A percentile compares a stretch with the other conserved stretches of the same genome.
Evolutionary conservation across 2,113 vertebrate species (phyloP).

Genomic region (Tyrannus savana): DNA sequence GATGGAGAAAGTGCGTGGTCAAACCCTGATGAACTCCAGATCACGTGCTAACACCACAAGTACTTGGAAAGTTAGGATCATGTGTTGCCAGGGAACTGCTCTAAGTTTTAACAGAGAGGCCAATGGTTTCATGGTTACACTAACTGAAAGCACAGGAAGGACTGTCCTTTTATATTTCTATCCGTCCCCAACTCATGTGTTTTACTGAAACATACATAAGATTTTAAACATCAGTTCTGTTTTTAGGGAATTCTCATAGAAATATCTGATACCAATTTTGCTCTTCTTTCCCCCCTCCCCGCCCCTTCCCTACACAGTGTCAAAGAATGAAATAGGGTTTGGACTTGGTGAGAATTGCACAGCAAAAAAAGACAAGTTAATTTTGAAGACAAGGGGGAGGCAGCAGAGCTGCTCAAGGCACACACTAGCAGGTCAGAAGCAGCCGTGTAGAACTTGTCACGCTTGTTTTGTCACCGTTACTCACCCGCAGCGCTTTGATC

Average conservation of each 20-base stretch:
- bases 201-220: fast-evolving
- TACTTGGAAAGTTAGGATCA: neutral
- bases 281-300: fast-evolving
- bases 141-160: neutral
- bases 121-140: neutral
- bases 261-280: neutral
- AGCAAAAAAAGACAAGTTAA: neutral
- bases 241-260: neutral
- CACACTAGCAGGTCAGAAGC: neutral
- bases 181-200: neutral
- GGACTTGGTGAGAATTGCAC: neutral
- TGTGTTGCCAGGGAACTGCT: neutral
- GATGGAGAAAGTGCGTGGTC: neutral
- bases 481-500: constrained; percentile 90
- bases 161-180: neutral
- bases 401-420: neutral
- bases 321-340: neutral
- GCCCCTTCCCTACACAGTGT: fast-evolving
- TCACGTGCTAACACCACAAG: neutral
- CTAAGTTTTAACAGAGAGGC: neutral
- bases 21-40: neutral
- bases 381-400: neutral
- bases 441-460: fast-evolving
- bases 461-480: neutral
- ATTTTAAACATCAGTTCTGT: neutral